phyloP scores from a whole-genome alignment of 2,113 vertebrate species.

The Dipodomys stephensi region DNA sequence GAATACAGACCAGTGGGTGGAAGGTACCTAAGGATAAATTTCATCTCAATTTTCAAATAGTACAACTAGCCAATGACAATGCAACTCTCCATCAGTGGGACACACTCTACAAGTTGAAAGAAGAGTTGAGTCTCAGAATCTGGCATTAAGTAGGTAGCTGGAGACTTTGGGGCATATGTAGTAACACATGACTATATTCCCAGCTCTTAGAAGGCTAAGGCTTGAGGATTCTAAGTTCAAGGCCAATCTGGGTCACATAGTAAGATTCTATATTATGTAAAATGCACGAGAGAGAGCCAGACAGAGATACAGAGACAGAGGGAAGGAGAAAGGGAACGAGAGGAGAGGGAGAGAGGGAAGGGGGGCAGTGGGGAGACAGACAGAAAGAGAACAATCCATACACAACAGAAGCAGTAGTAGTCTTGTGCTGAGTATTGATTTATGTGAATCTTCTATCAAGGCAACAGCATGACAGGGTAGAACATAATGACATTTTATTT shows the following conservation, averaged over 20 bases:
- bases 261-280: not conserved
- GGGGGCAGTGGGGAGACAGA: not conserved
- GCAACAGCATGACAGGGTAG: not conserved
- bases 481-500: not conserved
- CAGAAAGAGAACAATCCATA: too few species aligned
- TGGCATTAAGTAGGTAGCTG: not conserved
- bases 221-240: not conserved
- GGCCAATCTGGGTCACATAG: not conserved
- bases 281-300: too few species aligned
- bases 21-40: slow-evolving; percentile 1
- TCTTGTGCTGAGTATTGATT: not conserved
- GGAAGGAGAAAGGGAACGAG: too few species aligned
- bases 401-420: not conserved
- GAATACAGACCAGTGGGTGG: not conserved
- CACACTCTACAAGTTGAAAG: not conserved
- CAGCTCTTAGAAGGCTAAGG: not conserved
- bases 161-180: not conserved
- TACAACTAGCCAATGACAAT: not conserved
- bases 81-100: not conserved
- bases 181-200: not conserved
- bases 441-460: not conserved
- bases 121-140: not conserved
- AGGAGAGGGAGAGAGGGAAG: not conserved
- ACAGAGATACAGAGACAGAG: too few species aligned
- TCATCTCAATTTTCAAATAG: not conserved